A percentile compares a stretch with the other conserved stretches of the same genome.
Conservation (phyloP, 2,888 invertebrate species). For the Odontocerum albicorne region DNA sequence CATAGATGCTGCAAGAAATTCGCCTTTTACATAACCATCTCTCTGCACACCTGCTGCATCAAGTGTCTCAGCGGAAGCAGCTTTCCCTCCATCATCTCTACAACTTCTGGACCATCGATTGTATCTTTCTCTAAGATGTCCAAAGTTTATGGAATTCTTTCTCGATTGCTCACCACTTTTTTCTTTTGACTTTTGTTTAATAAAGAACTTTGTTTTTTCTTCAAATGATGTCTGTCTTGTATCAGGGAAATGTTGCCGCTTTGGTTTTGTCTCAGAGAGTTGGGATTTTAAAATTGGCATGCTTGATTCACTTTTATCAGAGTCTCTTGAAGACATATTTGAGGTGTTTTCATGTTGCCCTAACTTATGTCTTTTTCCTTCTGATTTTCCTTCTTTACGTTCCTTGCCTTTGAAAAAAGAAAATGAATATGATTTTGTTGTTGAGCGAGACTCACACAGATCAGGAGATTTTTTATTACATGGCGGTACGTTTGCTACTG, state of each 20-base stretch:
- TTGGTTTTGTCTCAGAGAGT: constrained; percentile 5
- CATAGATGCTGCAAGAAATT: constrained; percentile 66
- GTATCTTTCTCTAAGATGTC: constrained; percentile 13
- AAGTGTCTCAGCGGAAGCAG: constrained; percentile 26
- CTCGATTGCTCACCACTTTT: constrained; percentile 12
- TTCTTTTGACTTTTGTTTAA: constrained; percentile 30
- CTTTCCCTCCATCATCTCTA: constrained; percentile 17
- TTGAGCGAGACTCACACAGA: constrained; percentile 2
- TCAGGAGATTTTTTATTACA: not conserved
- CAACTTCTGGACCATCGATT: constrained; percentile 18
- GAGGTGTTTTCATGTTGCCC: not conserved
- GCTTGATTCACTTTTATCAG: constrained; percentile 9
- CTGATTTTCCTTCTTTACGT: constrained; percentile 12
- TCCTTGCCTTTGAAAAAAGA: constrained; percentile 28
- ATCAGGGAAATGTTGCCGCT: not conserved
- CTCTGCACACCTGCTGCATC: constrained; percentile 3
- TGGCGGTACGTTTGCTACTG: not conserved
- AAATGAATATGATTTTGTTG: constrained; percentile 21
- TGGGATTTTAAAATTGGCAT: constrained; percentile 4
- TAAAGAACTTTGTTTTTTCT: constrained; percentile 23
- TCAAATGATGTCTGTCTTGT: constrained; percentile 16
- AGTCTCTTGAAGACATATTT: constrained; percentile 5
- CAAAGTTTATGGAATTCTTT: constrained; percentile 28
- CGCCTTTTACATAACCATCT: constrained; percentile 37
- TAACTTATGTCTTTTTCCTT: constrained; percentile 16